Evolutionary conservation across 2,113 vertebrate species (phyloP).

Genomic region (Gadus chalcogrammus): DNA sequence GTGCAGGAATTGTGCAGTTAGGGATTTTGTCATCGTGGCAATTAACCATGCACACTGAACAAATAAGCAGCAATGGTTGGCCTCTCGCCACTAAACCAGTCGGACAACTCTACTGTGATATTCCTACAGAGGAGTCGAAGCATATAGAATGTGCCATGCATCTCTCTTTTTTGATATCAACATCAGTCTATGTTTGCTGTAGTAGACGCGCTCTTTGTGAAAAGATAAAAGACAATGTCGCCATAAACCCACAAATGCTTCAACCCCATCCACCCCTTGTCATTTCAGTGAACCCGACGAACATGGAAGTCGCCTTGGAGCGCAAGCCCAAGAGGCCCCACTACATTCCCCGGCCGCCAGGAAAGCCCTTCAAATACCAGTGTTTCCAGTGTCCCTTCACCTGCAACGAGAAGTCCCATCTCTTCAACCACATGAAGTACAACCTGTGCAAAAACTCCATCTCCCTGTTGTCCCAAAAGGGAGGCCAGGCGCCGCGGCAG

Average conservation of each 20-base stretch:
- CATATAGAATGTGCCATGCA: slow-evolving; percentile 1
- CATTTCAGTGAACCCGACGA: slow-evolving; percentile 38
- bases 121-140: not conserved
- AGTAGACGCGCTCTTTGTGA: not conserved
- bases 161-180: not conserved
- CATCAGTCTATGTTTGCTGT: not conserved
- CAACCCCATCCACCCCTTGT: not conserved
- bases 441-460: slow-evolving; percentile 97
- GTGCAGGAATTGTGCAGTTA: slow-evolving; percentile 44
- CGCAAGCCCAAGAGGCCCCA: slow-evolving; percentile 97
- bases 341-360: slow-evolving; percentile 93
- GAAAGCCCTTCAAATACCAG: slow-evolving; percentile 97
- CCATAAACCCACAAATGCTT: not conserved
- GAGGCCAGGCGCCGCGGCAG: slow-evolving; percentile 64
- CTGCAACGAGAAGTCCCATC: slow-evolving; percentile 97
- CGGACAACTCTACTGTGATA: slow-evolving; percentile 27
- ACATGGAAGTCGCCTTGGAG: slow-evolving; percentile 84
- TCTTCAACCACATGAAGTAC: slow-evolving; percentile 99
- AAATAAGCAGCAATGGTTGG: slow-evolving; percentile 14
- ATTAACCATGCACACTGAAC: not conserved
- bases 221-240: too few relatives aligned
- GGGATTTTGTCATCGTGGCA: slow-evolving; percentile 46
- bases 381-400: slow-evolving; percentile 99
- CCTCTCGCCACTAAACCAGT: slow-evolving; percentile 43
- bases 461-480: slow-evolving; percentile 86